phyloP scores from a whole-genome alignment of 2,113 vertebrate genomes.

The Cebus imitator region DNA sequence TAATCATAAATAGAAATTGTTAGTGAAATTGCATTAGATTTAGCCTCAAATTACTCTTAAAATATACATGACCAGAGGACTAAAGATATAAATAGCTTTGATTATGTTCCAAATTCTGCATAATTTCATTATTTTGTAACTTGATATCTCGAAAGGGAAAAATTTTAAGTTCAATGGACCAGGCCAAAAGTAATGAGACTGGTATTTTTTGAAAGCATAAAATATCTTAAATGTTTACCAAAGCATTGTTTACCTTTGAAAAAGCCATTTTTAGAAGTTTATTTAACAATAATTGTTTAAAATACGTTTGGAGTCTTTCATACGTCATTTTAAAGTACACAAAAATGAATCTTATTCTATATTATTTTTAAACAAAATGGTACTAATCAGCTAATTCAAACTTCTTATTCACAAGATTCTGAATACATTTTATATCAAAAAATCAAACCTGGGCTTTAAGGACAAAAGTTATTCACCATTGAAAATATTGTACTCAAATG shows the following conservation, averaged over 20 bases:
- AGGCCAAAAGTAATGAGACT: constrained; percentile 46
- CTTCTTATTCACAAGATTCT: neutral
- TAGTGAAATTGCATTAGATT: constrained; percentile 38
- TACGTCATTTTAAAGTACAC: constrained; percentile 9
- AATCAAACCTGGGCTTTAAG: neutral
- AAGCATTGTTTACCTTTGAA: constrained; percentile 28
- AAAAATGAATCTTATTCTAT: neutral
- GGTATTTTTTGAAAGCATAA: neutral
- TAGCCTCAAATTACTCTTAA: constrained; percentile 52
- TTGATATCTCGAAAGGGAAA: constrained; percentile 18
- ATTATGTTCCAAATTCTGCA: constrained; percentile 49
- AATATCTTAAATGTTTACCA: constrained; percentile 33
- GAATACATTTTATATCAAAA: constrained; percentile 36
- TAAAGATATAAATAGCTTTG: constrained; percentile 51
- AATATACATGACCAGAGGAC: constrained; percentile 37
- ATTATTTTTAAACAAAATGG: constrained; percentile 41
- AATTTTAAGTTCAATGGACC: constrained; percentile 26
- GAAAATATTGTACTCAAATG: neutral
- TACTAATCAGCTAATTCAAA: neutral
- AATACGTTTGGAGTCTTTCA: constrained; percentile 20
- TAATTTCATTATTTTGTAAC: constrained; percentile 49
- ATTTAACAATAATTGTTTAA: constrained; percentile 27
- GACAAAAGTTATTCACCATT: neutral
- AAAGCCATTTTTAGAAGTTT: constrained; percentile 27
- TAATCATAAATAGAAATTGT: constrained; percentile 51